A percentile compares a stretch with the other conserved stretches of the same genome.
phyloP scores from a whole-genome alignment of 2,888 invertebrate species.

The Scaptomyza parva region DNA sequence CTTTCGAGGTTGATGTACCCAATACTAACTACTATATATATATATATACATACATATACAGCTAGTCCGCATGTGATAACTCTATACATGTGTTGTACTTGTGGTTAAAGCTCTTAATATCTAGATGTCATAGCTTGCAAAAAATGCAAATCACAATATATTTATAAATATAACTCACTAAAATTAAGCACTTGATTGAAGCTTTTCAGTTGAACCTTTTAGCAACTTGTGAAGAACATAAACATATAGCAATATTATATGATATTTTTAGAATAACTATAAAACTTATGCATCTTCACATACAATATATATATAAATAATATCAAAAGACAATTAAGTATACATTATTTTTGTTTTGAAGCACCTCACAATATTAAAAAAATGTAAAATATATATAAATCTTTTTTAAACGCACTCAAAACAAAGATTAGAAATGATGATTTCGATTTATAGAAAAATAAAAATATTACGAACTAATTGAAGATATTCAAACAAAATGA shows the following conservation, averaged over 20 bases:
- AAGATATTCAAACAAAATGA: constrained; percentile 11
- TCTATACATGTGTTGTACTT: constrained; percentile 49
- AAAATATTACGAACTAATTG: neutral
- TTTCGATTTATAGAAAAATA: neutral
- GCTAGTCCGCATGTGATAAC: constrained; percentile 73
- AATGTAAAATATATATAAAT: constrained; percentile 15
- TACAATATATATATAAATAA: constrained; percentile 10
- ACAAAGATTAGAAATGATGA: constrained; percentile 1
- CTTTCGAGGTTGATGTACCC: constrained; percentile 42
- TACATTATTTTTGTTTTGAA: constrained; percentile 21
- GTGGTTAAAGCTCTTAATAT: constrained; percentile 25
- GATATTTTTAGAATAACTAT: constrained; percentile 60
- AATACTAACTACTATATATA: constrained; percentile 17
- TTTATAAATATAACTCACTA: neutral
- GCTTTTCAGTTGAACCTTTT: constrained; percentile 20
- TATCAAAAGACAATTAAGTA: constrained; percentile 12
- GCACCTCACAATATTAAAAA: constrained; percentile 53
- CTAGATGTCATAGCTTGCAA: constrained; percentile 42
- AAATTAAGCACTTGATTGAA: constrained; percentile 10
- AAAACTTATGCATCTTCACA: constrained; percentile 10
- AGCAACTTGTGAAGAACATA: constrained; percentile 48
- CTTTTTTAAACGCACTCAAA: constrained; percentile 30
- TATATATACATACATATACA: constrained; percentile 22
- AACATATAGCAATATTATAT: constrained; percentile 73
- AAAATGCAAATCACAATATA: neutral